Percentiles rank a stretch among this genome's conserved stretches.
Evolutionary conservation across 2,888 invertebrate species (phyloP).

Genomic region (Trissoscelio sp.): DNA sequence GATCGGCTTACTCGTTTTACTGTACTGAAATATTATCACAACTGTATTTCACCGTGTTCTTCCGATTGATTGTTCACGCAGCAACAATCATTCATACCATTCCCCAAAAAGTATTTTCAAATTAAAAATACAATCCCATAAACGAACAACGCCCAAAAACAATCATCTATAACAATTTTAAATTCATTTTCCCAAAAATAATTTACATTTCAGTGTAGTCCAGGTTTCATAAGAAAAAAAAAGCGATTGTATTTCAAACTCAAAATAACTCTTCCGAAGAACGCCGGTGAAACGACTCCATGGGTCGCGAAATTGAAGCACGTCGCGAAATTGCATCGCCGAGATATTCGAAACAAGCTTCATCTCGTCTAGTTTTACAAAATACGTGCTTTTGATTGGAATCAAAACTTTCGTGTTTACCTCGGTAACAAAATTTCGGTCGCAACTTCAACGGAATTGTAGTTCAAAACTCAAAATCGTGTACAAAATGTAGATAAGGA

Average conservation of each 20-base stretch:
- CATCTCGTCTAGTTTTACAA: conserved; percentile 16
- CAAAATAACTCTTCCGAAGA: conserved; percentile 24
- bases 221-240: background rate
- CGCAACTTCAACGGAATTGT: conserved; percentile 32
- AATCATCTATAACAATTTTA: background rate
- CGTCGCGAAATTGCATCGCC: conserved; percentile 21
- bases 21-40: conserved; percentile 68
- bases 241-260: conserved; percentile 24
- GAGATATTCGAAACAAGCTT: conserved; percentile 17
- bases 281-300: conserved; percentile 28
- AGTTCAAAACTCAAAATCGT: conserved; percentile 44
- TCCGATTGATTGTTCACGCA: conserved; percentile 14
- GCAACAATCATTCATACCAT: conserved; percentile 10
- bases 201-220: background rate
- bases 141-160: conserved; percentile 20
- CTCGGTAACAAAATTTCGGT: conserved; percentile 17
- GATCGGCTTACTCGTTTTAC: conserved; percentile 50
- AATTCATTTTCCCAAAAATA: conserved; percentile 4
- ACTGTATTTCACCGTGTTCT: conserved; percentile 62
- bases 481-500: conserved; percentile 48
- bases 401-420: background rate
- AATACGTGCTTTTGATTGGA: conserved; percentile 25
- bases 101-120: too few relatives aligned
- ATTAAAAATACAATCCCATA: conserved; percentile 32
- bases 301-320: conserved; percentile 11